phyloP scores from a whole-genome alignment of 2,113 vertebrate species.

The Parus major region DNA sequence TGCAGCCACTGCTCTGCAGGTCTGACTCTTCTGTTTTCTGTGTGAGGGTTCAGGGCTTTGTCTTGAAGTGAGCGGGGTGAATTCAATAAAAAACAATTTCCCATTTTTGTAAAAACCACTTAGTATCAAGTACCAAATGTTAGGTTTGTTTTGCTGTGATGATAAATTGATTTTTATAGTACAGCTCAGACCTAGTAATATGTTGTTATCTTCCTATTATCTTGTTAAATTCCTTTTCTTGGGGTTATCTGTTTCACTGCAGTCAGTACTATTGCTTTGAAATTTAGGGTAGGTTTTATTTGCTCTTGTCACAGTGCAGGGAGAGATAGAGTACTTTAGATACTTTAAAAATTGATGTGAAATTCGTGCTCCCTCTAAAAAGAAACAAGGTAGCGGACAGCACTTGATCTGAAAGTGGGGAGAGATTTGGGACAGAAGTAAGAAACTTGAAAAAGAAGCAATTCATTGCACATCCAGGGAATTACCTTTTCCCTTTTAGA shows the following conservation, averaged over 20 bases:
- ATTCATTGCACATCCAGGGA: conserved; percentile 1
- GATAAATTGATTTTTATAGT: conserved; percentile 50
- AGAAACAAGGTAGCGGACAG: not conserved
- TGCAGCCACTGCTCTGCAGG: not conserved
- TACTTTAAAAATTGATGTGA: conserved; percentile 51
- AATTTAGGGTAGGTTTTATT: conserved; percentile 35
- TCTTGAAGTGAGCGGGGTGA: not conserved
- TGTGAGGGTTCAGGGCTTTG: not conserved
- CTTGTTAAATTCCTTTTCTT: conserved; percentile 67
- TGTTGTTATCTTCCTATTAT: conserved; percentile 51
- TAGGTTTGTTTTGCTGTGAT: conserved; percentile 48
- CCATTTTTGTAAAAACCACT: not conserved
- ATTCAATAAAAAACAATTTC: conserved; percentile 23
- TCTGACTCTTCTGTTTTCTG: not conserved
- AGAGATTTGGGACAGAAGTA: not conserved
- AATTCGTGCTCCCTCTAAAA: conserved; percentile 9
- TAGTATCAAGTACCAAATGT: not conserved
- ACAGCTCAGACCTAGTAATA: conserved; percentile 30
- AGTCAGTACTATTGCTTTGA: conserved; percentile 34
- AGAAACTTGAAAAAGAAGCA: not conserved
- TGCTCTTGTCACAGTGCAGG: not conserved
- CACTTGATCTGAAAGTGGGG: not conserved
- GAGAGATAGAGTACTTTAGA: not conserved
- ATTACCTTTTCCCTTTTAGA: not conserved
- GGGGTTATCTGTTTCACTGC: conserved; percentile 39